Evolutionary conservation across 2,888 invertebrate species (phyloP).

Genomic region (Trissonchulus sp.): DNA sequence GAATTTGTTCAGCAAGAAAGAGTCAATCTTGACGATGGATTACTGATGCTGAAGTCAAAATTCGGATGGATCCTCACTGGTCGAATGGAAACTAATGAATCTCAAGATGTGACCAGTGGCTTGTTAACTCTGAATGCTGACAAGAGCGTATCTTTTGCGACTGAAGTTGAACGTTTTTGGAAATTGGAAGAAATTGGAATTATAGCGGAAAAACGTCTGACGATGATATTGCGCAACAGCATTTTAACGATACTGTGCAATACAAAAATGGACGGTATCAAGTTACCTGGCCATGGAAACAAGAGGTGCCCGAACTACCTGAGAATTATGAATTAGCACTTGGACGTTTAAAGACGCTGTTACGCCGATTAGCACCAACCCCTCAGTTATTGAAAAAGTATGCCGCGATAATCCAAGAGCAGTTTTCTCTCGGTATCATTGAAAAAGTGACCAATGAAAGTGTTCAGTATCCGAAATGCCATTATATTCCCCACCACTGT

Average conservation of each 20-base stretch:
- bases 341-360: slow-evolving; percentile 4
- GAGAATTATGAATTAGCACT: background rate
- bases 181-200: background rate
- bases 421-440: no score
- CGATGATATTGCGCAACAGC: background rate
- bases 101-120: background rate
- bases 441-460: no score
- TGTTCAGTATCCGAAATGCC: no score
- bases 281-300: no score
- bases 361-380: no score
- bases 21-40: slow-evolving; percentile 8
- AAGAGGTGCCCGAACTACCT: slow-evolving; percentile 2
- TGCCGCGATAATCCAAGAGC: no score
- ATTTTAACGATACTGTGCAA: background rate
- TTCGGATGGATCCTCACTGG: slow-evolving; percentile 13
- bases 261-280: background rate
- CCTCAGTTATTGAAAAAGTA: background rate
- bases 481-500: slow-evolving; percentile 37
- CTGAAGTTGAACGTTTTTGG: slow-evolving; percentile 5
- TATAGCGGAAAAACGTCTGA: background rate
- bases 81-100: background rate
- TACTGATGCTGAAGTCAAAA: slow-evolving; percentile 12
- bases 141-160: background rate
- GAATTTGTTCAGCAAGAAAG: background rate
- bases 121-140: background rate